Evolutionary conservation across 53 echinoderm and acorn worm species (phyloP).

Genomic region (Temnopleurus reevesii): DNA sequence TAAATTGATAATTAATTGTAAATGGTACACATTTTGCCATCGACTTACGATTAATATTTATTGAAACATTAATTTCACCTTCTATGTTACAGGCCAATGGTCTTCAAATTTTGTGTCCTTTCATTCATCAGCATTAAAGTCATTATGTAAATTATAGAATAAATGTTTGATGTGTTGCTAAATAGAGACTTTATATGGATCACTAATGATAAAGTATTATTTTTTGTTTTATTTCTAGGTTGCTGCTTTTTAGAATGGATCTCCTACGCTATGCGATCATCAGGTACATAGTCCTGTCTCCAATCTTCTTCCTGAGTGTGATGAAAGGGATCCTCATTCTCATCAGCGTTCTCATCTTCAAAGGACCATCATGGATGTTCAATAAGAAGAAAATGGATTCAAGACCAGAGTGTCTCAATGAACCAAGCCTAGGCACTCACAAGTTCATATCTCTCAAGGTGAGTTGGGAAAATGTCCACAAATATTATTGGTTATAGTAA

Average conservation of each 20-base stretch:
- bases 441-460: conserved; percentile 73
- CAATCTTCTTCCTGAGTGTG: background rate
- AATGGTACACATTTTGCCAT: too few relatives aligned
- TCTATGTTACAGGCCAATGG: background rate
- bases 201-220: background rate
- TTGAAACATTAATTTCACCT: background rate
- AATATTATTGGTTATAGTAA: too few relatives aligned
- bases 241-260: background rate
- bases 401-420: conserved; percentile 75
- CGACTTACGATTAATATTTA: too few relatives aligned
- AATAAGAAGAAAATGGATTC: background rate
- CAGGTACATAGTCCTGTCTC: background rate
- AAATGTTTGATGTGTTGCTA: too few relatives aligned
- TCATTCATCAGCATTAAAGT: too few relatives aligned
- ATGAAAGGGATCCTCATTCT: background rate
- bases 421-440: conserved; percentile 77
- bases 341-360: background rate
- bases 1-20: too few relatives aligned
- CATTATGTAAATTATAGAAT: too few relatives aligned
- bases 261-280: background rate
- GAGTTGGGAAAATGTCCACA: too few relatives aligned
- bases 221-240: background rate
- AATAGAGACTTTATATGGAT: background rate
- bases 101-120: too few relatives aligned
- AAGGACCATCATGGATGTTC: conserved; percentile 49